phyloP scores from a whole-genome alignment of 2,888 invertebrate species.

The Piscicola geometra region DNA sequence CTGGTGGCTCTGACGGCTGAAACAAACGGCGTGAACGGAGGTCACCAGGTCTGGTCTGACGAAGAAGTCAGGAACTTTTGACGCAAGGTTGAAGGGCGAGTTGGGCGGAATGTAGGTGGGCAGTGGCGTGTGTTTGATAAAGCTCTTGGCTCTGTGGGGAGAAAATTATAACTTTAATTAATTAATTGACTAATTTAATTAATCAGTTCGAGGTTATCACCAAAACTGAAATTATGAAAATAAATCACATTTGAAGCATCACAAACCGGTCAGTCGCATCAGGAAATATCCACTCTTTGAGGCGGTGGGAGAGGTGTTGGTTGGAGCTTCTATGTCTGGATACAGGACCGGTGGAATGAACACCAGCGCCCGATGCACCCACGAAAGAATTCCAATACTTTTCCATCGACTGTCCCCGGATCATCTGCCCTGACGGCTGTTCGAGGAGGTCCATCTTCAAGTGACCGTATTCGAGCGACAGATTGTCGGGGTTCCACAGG shows the following conservation, averaged over 20 bases:
- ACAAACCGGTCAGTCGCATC: slow-evolving; percentile 4
- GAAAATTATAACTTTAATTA: background rate
- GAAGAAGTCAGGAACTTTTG: slow-evolving; percentile 79
- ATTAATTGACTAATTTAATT: background rate
- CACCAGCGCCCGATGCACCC: background rate
- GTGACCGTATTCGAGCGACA: slow-evolving; percentile 84
- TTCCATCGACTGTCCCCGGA: slow-evolving; percentile 62
- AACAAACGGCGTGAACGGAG: slow-evolving; percentile 82
- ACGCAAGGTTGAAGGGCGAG: slow-evolving; percentile 81
- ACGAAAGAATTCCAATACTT: slow-evolving; percentile 24
- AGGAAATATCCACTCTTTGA: slow-evolving; percentile 17
- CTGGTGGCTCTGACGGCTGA: background rate
- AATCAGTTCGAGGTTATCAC: too few species aligned
- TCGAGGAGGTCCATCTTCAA: slow-evolving; percentile 83
- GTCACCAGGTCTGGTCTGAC: slow-evolving; percentile 92
- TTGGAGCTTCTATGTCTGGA: background rate
- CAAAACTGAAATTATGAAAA: too few species aligned
- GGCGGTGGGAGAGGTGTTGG: background rate
- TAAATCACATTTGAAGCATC: background rate
- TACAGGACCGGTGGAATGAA: background rate
- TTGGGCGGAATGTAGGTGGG: slow-evolving; percentile 83
- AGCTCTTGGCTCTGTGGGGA: slow-evolving; percentile 6
- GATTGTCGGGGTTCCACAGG: slow-evolving; percentile 88
- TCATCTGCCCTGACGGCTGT: slow-evolving; percentile 80
- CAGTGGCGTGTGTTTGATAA: slow-evolving; percentile 59